Base-by-base conservation (phyloP, 53 echinoderm and acorn worm species). In the Actinopyga echinites region DNA sequence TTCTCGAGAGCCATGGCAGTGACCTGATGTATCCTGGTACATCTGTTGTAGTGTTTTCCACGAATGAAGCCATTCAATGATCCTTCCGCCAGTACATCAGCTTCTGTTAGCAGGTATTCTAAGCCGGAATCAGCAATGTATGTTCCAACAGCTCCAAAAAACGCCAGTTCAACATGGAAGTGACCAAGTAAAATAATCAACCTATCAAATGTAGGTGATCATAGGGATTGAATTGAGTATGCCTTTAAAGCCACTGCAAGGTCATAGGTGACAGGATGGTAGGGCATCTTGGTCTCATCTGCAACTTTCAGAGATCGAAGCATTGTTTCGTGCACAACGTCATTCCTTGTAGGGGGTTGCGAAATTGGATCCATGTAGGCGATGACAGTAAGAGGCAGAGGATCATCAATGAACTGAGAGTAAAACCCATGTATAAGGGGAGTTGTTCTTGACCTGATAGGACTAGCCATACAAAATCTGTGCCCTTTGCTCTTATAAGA, bases 241-340 rank as follows among this genome's bases (percentile, higher is more conserved):
- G 85, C 85, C 75, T 86, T 86, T 35, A 62, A 80, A 15, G 79
- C 87, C 6, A 87, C 87, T 22, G 82, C 82, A n/a, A 87, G 71
- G 52, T 87, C 87, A 82, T 87, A 87, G 19, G 86, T 86, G 49
- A 80, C 79, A 49, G 66, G 64, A 79, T 79, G 79, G 49, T 49
- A 86, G 29, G 42, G 79, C 79, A 79, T 79, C 0, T 66, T 80
- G 32, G 77, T 75, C 28, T 79, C 66, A 17, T 79, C 86, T 53
- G 80, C 80, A 36, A 87, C 87, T 69, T 58, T 87, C 61, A 87
- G 30, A 29, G 87, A 87, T 33, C 85, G 84, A 8, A 59, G n/a
- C 86, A 93, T 85, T 2, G 93, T 93, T 43, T 93, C 93, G 8
- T 60, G 83, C 0, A 93, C 91, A 57, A 93, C 91, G 56, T 86